Evolutionary conservation across 2,888 invertebrate genomes (phyloP), one percentile per base, ranked within the genome.

Genomic region (Tenthredo notha): DNA sequence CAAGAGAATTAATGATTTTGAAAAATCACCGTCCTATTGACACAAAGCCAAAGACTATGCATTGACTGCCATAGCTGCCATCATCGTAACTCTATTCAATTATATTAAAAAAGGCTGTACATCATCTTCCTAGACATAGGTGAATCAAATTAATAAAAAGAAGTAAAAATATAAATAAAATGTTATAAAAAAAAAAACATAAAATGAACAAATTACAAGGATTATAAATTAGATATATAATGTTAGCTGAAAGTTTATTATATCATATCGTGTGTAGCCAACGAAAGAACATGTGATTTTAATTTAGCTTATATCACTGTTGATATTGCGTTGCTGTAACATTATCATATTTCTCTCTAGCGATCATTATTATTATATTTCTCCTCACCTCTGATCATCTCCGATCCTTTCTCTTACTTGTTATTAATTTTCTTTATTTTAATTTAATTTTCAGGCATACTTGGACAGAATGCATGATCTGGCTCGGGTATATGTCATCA

Each of bases 391-490:
- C 12, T 40, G n/a, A 29, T 1, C n/a, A 65, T 84, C 10, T 29
- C 29, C 15, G 47, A 47, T 47, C 15, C 37, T 61, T 40, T 25
- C 54, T 77, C 65, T 75, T 18, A 82, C 37, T 70, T 85, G 67
- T 54, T 61, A 47, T 50, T 85, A 70, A 65, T 84, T 77, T 74
- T 65, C 74, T 37, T 82, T 50, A 88, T 85, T 87, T 77, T 61
- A 86, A 89, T 85, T 87, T 85, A 84, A 82, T 88, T 92, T 92
- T 87, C 92, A 92, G 92, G 92, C 87, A 89, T 90, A 90, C 89
- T 88, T 90, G 90, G 90, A 92, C 90, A 92, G 90, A 90, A 90
- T 92, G 89, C 91, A 91, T 90, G 91, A 89, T 90, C 88, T 92
- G 88, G 91, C 88, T 89, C 91, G 88, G 89, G 87, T 91, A 89